Evolutionary conservation across 2,113 vertebrate species (phyloP).

Genomic region (Microcebus griseorufus): DNA sequence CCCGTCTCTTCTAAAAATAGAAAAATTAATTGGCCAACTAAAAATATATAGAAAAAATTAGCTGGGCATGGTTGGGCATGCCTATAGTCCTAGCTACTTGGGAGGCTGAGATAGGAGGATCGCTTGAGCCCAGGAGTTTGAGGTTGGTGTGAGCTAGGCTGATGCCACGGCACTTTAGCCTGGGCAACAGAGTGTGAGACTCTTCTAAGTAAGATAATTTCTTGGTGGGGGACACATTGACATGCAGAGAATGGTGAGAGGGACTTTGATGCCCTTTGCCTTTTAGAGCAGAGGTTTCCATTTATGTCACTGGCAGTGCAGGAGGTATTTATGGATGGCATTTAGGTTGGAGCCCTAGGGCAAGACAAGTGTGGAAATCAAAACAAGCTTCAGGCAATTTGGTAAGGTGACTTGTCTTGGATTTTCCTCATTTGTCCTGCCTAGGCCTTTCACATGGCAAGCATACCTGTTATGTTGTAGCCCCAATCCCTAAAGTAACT

Average conservation of each 20-base stretch:
- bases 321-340: background rate
- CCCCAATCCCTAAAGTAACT: background rate
- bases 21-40: no score
- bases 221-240: background rate
- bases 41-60: no score
- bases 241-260: background rate
- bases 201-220: background rate
- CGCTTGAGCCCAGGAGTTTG: no score
- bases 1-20: no score
- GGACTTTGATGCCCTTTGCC: background rate
- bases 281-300: background rate
- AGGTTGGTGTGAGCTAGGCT: no score
- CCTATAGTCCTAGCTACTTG: no score
- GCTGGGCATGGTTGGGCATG: no score
- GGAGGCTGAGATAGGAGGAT: no score
- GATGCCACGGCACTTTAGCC: no score
- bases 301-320: background rate
- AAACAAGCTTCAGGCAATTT: background rate
- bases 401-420: background rate
- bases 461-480: background rate
- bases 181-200: no score
- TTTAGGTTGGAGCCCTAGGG: background rate
- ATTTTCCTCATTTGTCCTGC: background rate
- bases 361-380: background rate
- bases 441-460: background rate